Evolutionary conservation across 2,797 vertebrate genomes (phyloP).

Genomic region (Bucorvus abyssinicus): DNA sequence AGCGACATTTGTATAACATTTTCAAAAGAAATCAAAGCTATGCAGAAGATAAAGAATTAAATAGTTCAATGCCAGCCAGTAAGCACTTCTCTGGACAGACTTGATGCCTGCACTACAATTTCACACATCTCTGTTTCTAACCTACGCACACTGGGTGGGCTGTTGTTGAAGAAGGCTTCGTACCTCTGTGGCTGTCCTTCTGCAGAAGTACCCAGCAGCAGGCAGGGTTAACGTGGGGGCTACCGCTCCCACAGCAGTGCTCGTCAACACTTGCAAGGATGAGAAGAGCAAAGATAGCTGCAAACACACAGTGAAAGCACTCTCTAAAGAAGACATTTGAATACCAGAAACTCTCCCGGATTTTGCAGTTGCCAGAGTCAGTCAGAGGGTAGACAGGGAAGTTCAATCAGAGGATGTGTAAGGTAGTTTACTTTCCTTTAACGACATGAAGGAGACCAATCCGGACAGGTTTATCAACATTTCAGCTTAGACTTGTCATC

Average conservation of each 20-base stretch:
- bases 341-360: not conserved
- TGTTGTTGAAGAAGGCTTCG: not conserved
- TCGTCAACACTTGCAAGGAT: no score
- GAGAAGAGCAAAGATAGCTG: not conserved
- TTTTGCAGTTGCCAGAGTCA: not conserved
- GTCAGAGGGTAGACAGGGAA: not conserved
- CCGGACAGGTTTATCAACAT: not conserved
- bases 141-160: rapidly evolving
- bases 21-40: not conserved
- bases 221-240: not conserved
- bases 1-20: not conserved
- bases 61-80: not conserved
- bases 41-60: not conserved
- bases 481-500: not conserved
- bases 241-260: rapidly evolving
- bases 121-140: not conserved
- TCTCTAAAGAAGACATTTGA: not conserved
- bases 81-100: not conserved
- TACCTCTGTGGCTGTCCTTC: not conserved
- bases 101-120: not conserved
- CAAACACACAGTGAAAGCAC: not conserved
- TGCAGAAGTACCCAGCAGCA: not conserved
- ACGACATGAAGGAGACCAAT: not conserved
- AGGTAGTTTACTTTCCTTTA: not conserved
- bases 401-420: not conserved